phyloP scores from a whole-genome alignment of 2,113 vertebrate genomes.

The Vulpes vulpes region DNA sequence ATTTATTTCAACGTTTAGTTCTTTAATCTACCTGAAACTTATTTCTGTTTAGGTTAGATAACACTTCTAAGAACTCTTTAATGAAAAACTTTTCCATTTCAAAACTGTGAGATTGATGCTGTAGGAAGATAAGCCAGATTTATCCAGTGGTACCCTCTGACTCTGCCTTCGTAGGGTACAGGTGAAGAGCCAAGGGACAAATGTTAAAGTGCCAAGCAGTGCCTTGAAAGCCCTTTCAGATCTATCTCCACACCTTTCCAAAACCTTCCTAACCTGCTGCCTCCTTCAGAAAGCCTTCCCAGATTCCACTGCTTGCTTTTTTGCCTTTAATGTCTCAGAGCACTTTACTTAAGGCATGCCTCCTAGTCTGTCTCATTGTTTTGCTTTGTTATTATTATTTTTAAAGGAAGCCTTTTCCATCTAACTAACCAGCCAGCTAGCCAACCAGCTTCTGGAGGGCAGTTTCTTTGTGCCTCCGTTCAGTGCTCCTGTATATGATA shows the following conservation, averaged over 20 bases:
- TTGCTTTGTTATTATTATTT: neutral
- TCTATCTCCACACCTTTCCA: neutral
- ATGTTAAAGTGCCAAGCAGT: neutral
- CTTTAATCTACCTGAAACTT: neutral
- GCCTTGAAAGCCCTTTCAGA: neutral
- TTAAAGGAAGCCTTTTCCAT: neutral
- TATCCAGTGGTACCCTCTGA: neutral
- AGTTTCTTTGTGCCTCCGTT: neutral
- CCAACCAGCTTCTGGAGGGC: neutral
- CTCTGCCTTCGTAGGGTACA: neutral
- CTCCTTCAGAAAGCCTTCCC: slow-evolving; percentile 15
- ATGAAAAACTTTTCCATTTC: neutral
- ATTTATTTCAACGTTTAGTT: slow-evolving; percentile 35
- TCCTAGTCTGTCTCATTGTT: neutral
- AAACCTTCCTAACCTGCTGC: neutral
- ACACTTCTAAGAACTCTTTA: slow-evolving; percentile 32
- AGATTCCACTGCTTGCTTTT: neutral
- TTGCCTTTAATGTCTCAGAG: neutral
- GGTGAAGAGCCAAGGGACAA: neutral
- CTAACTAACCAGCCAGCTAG: neutral
- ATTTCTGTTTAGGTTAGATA: slow-evolving; percentile 30
- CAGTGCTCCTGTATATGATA: neutral
- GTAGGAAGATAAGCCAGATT: neutral
- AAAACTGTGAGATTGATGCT: neutral
- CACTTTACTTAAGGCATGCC: neutral